Base-by-base conservation (phyloP, 2,888 invertebrate species). In the Caenorhabditis sp. region DNA sequence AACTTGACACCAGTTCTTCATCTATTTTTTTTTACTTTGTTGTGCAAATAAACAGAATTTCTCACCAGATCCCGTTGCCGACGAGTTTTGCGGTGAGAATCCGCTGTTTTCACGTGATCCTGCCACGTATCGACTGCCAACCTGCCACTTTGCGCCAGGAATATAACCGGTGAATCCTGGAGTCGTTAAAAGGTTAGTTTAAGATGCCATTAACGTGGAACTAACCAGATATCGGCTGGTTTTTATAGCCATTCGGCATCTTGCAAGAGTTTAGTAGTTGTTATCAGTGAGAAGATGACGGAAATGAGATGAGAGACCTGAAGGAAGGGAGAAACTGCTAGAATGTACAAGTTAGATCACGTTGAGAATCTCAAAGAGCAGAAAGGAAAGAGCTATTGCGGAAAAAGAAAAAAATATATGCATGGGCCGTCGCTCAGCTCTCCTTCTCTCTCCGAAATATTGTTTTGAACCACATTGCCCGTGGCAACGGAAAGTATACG, bases 151-250 rank as follows among this genome's bases (percentile, higher is more conserved):
- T 20, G 82, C 82, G 6, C 83, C 83, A 15, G 83, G 83, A 20
- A 83, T 75, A 68, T 83, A 82, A 7, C 83, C 83, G 37, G 83
- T 81, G 35, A 80, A 83, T 26, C 83, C 82, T 83, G 63, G 43
- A 78, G 61, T 35, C 27, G 11, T 53, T 39, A 8, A 52, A 26
- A 63, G 55, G 55, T 71, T 39, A 56, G 59, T 52, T 20, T 7
- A 39, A 24, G 41, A 48, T 5, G 6, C n/a, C 15, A 41, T 11
- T 24, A 46, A 48, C 48, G 20, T 37, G 8, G 32, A 8, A 59
- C 70, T 58, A 17, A 72, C 71, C 77, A 17, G 77, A 77, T 37
- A 77, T 77, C 7, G 77, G 77, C 15, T 71, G 65, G 35, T 76
- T 70, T 48, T 20, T 70, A 17, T 76, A 76, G 56, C 70, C 65